Percentiles rank a stretch among this genome's conserved stretches.
These are phyloP conservation scores for Tetragnatha versicolor DNA, from an alignment of 1,140 invertebrate genomes.

Conservation along the genomic window DNA sequence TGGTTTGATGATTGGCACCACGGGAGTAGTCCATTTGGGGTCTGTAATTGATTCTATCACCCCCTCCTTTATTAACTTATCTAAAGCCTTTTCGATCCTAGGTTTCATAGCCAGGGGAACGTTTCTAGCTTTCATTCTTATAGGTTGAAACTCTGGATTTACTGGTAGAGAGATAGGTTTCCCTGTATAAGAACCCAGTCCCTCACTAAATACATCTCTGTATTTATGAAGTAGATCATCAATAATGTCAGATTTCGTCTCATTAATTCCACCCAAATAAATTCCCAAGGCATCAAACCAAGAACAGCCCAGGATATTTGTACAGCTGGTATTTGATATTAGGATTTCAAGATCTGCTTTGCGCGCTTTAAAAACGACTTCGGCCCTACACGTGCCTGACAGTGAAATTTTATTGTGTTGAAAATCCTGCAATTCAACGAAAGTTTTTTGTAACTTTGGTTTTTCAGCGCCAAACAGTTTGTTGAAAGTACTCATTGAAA, in stretches of 20 bases:
- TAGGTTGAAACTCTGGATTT: not conserved
- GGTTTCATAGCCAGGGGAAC: too few relatives aligned
- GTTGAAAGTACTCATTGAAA: not conserved
- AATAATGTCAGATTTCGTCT: too few relatives aligned
- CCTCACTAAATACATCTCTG: not conserved
- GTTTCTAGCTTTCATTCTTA: too few relatives aligned
- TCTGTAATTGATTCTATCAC: conserved; percentile 57
- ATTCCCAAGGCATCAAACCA: too few relatives aligned
- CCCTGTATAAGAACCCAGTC: not conserved
- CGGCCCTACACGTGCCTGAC: not conserved
- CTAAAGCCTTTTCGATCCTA: not conserved
- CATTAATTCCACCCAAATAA: too few relatives aligned
- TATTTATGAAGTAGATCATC: too few relatives aligned
- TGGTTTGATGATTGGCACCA: conserved; percentile 63
- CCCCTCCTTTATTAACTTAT: conserved; percentile 17
- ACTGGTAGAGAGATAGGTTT: not conserved
- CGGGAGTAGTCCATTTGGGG: conserved; percentile 62
- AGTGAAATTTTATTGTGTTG: not conserved
- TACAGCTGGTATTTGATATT: too few relatives aligned
- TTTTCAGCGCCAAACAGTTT: too few relatives aligned
- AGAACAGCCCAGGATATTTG: not conserved
- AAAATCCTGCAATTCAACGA: not conserved
- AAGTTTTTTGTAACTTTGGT: not conserved
- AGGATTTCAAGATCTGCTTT: too few relatives aligned
- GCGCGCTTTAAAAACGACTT: too few relatives aligned